These are phyloP conservation scores for Maniola jurtina DNA, from an alignment of 1,140 invertebrate species.

Conservation along the genomic window DNA sequence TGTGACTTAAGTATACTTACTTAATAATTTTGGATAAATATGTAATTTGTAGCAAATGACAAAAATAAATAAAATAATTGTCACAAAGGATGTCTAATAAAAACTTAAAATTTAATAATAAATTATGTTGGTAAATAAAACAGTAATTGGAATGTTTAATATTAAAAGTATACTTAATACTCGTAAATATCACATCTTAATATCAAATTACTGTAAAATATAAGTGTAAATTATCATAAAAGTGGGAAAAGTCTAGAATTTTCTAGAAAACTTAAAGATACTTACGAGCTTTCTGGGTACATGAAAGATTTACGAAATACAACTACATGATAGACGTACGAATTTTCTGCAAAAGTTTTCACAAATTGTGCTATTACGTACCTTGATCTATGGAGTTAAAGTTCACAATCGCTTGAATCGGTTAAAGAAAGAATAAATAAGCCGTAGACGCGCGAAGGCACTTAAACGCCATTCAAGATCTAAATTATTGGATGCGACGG, in stretches of 20 bases:
- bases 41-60: no score
- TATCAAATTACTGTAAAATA: no score
- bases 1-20: no score
- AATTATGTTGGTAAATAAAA: no score
- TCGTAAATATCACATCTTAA: no score
- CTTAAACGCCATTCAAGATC: constrained; percentile 17
- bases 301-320: constrained; percentile 4
- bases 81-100: no score
- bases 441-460: constrained; percentile 12
- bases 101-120: no score
- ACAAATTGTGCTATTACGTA: background rate
- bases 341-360: background rate
- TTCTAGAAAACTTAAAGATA: background rate
- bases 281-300: background rate
- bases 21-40: no score
- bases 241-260: background rate
- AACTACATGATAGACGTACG: background rate
- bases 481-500: constrained; percentile 15
- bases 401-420: constrained; percentile 1
- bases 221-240: background rate
- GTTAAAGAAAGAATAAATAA: constrained; percentile 8
- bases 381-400: background rate
- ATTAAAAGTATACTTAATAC: no score
- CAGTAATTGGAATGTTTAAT: no score
- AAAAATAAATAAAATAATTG: no score